Base-by-base conservation (phyloP, 1,140 invertebrate genomes). In the Caerostris darwini region DNA sequence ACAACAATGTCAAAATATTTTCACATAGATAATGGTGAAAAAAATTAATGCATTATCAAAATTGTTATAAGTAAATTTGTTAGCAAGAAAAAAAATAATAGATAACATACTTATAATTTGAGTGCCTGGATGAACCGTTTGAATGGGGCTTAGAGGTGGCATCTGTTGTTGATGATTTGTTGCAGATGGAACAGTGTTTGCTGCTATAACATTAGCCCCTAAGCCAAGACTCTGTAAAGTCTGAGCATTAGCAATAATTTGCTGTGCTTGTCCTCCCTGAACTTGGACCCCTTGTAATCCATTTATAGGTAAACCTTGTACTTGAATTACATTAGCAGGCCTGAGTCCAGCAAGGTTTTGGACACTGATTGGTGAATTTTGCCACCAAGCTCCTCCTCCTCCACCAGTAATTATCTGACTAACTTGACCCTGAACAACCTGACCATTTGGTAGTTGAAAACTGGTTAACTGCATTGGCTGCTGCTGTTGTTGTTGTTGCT, bases 281-380 rank as follows among this genome's bases (percentile, higher is more conserved):
- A 96, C 94, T 95, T 96, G 96, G 19, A 96, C 95, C 53, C 95
- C 95, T 94, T 96, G 96, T 59, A 96, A 94, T 85, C 95, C 95
- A 57, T 93, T 83, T 54, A 94, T 91, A 53, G 95, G 93, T 58
- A 95, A 77, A 14, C 95, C 94, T 69, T 95, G 95, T 58, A 95
- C 94, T 92, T 95, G 95, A 10, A 95, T 95, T 17, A 95, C 95
- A 94, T 95, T 95, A 77, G 95, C 92, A 34, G 94, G 90, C 85
- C 95, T 92, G 59, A 95, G 94, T 34, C 95, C 95, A 92, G 83
- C 85, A 19, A 95, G 92, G 7, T 85, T 56, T 93, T 94, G 94
- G 54, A 95, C 93, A 85, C 94, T 95, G n/a, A 95, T 86, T 17
- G 94, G 88, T 67, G 94, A 95, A 57, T 77, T 67, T 77, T 94